Base-by-base conservation (phyloP, 2,113 vertebrate genomes). In the Xenopus tropicalis region DNA sequence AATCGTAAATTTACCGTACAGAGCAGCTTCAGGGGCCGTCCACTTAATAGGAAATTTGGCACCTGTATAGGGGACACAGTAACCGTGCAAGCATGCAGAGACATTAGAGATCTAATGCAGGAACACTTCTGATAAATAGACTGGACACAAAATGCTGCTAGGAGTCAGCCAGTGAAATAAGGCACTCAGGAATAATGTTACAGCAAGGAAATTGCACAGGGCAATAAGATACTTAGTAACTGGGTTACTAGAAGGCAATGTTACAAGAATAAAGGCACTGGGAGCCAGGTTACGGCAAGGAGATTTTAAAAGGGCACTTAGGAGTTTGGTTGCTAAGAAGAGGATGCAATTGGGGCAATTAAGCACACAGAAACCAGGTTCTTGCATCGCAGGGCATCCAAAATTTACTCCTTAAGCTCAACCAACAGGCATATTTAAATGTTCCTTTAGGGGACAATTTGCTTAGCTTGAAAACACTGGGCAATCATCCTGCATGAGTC, bases 31-130 rank as follows among this genome's bases (percentile, higher is more conserved):
- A 0, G 97, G 97, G 25, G 97, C 96, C 0, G 97, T 98, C 97
- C 97, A 99, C 84, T 98, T 99, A 84, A 99, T 99, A 69, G 97
- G 97, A 79, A 99, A 99, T 85, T 99, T 99, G 52, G 96, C 91
- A 58, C 97, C 97, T 97, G 88, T 1, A 6, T 21, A 3, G 2
- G n/a, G 56, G 59, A 54, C 43, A 61, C 19, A 76, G 24, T 48
- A 11, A 2, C n/a, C 19, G 52, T 3, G 19, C 16, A 59, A 59
- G 57, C 21, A 59, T 10, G 14, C 57, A 59, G 21, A 51, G 12
- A 63, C 9, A 43, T 43, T 37, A 44, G 17, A 44, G 19, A 65
- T 20, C 37, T 20, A 44, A 44, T 20, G 29, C 7, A 23, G 44
- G 22, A n/a, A 20, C 44, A 23, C 19, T 51, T 14, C 64, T 17